Conservation (phyloP, 1,140 invertebrate genomes). For the Drosophila pallidifrons region DNA sequence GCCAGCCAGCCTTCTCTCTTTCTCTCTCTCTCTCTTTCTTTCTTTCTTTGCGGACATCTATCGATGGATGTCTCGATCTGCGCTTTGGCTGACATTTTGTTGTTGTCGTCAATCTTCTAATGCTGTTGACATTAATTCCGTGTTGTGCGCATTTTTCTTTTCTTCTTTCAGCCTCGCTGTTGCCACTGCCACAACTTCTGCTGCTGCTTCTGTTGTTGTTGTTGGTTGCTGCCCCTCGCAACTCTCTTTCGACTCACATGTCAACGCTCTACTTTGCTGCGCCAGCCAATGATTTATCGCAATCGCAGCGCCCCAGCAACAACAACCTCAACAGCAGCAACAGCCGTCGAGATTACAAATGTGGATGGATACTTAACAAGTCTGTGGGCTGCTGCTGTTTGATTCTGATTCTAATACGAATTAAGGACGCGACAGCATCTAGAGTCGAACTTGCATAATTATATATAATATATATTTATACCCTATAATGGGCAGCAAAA, state of each 20-base stretch:
- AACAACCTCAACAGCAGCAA: conserved; percentile 15
- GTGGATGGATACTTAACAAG: conserved; percentile 33
- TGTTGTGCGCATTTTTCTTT: conserved; percentile 70
- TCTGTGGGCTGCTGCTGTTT: conserved; percentile 28
- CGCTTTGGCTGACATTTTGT: conserved; percentile 25
- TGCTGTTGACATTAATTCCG: conserved; percentile 73
- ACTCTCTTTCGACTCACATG: conserved; percentile 57
- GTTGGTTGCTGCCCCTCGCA: conserved; percentile 21
- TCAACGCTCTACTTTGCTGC: conserved; percentile 65
- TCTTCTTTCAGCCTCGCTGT: conserved; percentile 8
- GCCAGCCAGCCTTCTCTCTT: not conserved
- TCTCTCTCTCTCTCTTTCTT: not conserved
- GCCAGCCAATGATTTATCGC: conserved; percentile 64
- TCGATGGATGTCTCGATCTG: conserved; percentile 32
- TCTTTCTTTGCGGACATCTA: conserved; percentile 1
- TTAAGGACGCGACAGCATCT: conserved; percentile 17
- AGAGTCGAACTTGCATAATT: not conserved
- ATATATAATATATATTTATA: not conserved
- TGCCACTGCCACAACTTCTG: conserved; percentile 4
- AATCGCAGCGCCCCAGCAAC: conserved; percentile 21
- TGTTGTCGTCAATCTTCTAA: conserved; percentile 67
- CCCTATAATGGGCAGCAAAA: not conserved
- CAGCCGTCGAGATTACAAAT: conserved; percentile 47
- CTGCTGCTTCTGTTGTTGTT: conserved; percentile 10
- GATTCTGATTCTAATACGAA: conserved; percentile 9